phyloP scores from a whole-genome alignment of 2,113 vertebrate genomes.

The Stercorarius parasiticus region DNA sequence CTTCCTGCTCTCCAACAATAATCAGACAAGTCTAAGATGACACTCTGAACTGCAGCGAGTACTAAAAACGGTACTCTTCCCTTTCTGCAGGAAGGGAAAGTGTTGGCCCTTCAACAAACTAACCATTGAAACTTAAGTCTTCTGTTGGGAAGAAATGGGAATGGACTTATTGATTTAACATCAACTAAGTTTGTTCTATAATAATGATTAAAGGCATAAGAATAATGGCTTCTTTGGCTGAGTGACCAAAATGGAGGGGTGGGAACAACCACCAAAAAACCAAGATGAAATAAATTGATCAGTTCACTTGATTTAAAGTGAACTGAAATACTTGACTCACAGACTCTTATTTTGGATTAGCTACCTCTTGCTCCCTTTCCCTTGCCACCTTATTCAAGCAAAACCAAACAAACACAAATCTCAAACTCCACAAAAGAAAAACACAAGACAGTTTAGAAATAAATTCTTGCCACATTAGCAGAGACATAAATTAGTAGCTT shows the following conservation, averaged over 20 bases:
- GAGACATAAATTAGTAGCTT: background rate
- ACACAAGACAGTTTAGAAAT: background rate
- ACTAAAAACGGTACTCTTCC: background rate
- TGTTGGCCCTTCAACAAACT: background rate
- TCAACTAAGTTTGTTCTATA: background rate
- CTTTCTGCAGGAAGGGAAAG: background rate
- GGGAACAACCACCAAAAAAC: background rate
- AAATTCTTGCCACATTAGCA: background rate
- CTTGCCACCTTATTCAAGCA: background rate
- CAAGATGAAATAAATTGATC: background rate
- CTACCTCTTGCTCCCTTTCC: background rate
- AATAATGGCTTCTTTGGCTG: background rate
- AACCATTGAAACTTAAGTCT: background rate
- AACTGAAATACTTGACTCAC: background rate
- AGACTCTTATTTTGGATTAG: background rate
- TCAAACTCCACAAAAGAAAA: background rate
- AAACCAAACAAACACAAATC: background rate
- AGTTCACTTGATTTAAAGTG: background rate
- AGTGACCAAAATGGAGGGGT: background rate
- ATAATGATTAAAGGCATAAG: background rate
- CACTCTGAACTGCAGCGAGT: background rate
- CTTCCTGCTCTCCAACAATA: background rate
- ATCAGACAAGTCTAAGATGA: background rate
- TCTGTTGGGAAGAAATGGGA: background rate
- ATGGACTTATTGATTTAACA: background rate